phyloP scores from a whole-genome alignment of 1,140 invertebrate species.

The Aleiodes sp. region DNA sequence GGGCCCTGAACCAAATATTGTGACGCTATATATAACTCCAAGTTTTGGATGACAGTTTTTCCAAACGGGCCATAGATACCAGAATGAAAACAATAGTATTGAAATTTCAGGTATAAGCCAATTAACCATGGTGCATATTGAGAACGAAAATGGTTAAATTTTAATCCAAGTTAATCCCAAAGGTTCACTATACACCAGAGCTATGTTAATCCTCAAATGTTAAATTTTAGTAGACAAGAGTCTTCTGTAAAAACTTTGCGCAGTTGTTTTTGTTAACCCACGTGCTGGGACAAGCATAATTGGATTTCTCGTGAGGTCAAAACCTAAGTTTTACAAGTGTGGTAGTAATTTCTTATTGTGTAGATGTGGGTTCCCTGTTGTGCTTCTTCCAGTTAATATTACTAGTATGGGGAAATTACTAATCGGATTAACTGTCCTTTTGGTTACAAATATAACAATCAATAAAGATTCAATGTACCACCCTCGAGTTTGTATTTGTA shows the following conservation, averaged over 20 bases:
- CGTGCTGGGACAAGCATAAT: not conserved
- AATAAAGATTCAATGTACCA: not conserved
- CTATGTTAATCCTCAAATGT: no score
- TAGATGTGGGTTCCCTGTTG: not conserved
- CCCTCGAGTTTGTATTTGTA: not conserved
- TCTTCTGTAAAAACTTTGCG: no score
- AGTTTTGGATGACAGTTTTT: not conserved
- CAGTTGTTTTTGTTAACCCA: not conserved
- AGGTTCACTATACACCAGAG: not conserved
- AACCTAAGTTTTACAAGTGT: no score
- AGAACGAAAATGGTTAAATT: not conserved
- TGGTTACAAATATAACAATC: not conserved
- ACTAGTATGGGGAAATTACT: not conserved
- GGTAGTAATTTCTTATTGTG: no score
- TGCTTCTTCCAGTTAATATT: not conserved
- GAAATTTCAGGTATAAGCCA: not conserved
- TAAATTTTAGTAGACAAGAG: no score
- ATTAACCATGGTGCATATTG: not conserved
- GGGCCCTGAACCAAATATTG: conserved; percentile 37
- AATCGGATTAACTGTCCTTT: not conserved
- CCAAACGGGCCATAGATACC: conserved; percentile 27
- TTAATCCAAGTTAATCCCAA: not conserved
- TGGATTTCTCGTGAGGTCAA: not conserved
- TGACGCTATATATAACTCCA: conserved; percentile 31
- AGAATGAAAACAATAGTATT: not conserved